Base-by-base conservation (phyloP, 2,888 invertebrate species). In the Plagiodera versicolora region DNA sequence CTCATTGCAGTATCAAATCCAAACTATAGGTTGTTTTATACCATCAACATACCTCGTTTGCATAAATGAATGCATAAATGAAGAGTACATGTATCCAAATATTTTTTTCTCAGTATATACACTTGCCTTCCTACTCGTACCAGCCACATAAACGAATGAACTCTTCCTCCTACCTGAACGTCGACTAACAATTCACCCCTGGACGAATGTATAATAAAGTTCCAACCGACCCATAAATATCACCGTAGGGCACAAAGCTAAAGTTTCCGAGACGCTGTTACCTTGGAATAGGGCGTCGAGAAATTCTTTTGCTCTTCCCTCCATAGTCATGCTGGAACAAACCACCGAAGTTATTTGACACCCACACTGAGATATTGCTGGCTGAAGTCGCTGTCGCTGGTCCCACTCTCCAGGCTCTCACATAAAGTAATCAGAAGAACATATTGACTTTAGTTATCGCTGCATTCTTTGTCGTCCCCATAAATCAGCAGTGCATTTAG, bases 311-410 rank as follows among this genome's bases (percentile, higher is more conserved):
- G 49, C 50, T 45, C 52, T 56, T 44, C 50, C 46, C 49, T 39
- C 32, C 19, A 44, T 44, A 53, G 39, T 14, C 4, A 44, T 53
- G 35, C 53, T 58, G 58, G 68, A 64, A 65, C 68, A 68, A 70
- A 70, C 70, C 69, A 58, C 67, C 67, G 65, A 68, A 72, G 69
- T 70, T 71, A 72, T 70, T 72, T 70, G 69, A 67, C 66, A 62
- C 62, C 68, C 60, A 65, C 66, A 61, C 70, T 68, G 66, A 68
- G 70, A 69, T 71, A 72, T 71, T 66, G 67, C 67, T 58, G 60
- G 67, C 66, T 70, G 68, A 70, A 72, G 70, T 71, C 68, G 68
- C 64, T 59, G 70, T 71, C 68, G 68, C 64, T 59, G 64, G 62
- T 62, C 59, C 60, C 57, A 48, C 58, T 62, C 55, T 58, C 58